Conservation (phyloP, 2,797 vertebrate species). For the Sebastes itinus region DNA sequence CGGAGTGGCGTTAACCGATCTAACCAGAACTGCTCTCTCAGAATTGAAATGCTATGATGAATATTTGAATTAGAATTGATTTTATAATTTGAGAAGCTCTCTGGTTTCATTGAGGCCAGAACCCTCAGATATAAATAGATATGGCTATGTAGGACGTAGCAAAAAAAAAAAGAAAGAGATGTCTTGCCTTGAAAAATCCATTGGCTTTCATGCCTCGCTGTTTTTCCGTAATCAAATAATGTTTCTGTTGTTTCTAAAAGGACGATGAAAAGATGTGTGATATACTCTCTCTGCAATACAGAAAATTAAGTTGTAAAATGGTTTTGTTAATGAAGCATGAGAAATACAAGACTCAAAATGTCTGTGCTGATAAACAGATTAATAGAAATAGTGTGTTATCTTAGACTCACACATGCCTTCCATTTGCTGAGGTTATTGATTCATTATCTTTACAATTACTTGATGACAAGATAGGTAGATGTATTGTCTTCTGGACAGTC, state of each 20-base stretch:
- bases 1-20: conserved; percentile 69
- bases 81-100: conserved; percentile 82
- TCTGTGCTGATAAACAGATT: background rate
- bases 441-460: background rate
- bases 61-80: conserved; percentile 86
- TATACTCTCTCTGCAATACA: conserved; percentile 70
- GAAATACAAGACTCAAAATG: background rate
- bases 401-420: background rate
- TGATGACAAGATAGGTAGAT: background rate
- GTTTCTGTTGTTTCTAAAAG: conserved; percentile 52
- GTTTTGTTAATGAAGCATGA: conserved; percentile 22
- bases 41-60: conserved; percentile 83
- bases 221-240: conserved; percentile 69
- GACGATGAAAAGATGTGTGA: conserved; percentile 45
- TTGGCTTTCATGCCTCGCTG: conserved; percentile 44
- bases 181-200: conserved; percentile 59
- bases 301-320: conserved; percentile 57
- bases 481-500: background rate
- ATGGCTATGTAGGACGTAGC: conserved; percentile 57
- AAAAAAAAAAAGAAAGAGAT: conserved; percentile 30
- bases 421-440: conserved; percentile 4
- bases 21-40: conserved; percentile 69
- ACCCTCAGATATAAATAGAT: conserved; percentile 79
- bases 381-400: conserved; percentile 4
- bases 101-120: conserved; percentile 80